phyloP scores from a whole-genome alignment of 2,113 vertebrate genomes.

The Nothocercus julius region DNA sequence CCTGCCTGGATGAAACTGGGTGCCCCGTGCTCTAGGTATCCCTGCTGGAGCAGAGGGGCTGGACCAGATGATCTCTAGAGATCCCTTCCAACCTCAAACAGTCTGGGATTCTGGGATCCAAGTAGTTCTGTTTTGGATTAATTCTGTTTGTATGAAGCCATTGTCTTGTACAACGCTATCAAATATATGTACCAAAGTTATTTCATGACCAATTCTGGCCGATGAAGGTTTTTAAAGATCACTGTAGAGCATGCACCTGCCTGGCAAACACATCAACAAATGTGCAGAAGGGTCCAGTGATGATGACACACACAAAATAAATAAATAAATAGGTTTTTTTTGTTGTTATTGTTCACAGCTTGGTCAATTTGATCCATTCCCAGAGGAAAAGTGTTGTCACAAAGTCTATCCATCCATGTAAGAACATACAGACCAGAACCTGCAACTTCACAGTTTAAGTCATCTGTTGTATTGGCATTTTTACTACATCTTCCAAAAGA shows the following conservation, averaged over 20 bases:
- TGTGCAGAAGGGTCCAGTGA: background rate
- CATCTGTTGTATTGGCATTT: background rate
- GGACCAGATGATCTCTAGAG: too few species aligned
- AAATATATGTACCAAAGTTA: background rate
- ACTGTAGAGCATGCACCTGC: accelerated
- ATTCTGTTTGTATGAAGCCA: background rate
- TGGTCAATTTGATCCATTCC: background rate
- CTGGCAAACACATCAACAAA: background rate
- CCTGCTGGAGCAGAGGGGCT: too few species aligned
- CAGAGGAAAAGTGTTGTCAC: background rate
- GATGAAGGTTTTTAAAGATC: background rate
- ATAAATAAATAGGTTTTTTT: too few species aligned
- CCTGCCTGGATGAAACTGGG: too few species aligned
- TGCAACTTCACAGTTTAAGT: background rate
- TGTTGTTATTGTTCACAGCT: too few species aligned
- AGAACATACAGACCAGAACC: background rate
- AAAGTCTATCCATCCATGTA: background rate
- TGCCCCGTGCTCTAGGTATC: too few species aligned
- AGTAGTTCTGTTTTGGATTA: background rate
- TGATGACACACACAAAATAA: background rate
- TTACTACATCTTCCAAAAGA: background rate
- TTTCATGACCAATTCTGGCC: background rate
- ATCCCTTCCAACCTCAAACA: too few species aligned
- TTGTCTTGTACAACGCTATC: accelerated
- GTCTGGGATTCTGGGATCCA: background rate